Evolutionary conservation across 2,797 vertebrate genomes (phyloP).

Genomic region (Siniperca scherzeri): DNA sequence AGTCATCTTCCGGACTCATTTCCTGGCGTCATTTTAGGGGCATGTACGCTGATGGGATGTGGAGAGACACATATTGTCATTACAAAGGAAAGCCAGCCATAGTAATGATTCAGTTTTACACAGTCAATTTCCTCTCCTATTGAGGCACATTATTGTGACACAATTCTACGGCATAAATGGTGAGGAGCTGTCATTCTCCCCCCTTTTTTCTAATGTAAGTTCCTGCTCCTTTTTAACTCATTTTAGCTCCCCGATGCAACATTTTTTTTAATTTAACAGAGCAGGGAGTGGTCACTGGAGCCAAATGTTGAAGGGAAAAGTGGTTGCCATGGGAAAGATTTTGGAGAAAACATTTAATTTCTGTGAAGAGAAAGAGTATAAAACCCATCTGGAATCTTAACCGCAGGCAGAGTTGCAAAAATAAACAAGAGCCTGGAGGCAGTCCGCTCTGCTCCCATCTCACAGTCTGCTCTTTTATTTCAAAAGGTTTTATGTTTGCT

Average conservation of each 20-base stretch:
- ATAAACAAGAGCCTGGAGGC: slow-evolving; percentile 80
- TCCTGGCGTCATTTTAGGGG: slow-evolving; percentile 78
- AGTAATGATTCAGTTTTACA: slow-evolving; percentile 85
- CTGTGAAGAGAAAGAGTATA: slow-evolving; percentile 62
- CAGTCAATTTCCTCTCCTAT: slow-evolving; percentile 86
- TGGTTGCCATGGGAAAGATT: slow-evolving; percentile 70
- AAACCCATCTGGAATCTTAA: slow-evolving; percentile 75
- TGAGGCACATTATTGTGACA: slow-evolving; percentile 78
- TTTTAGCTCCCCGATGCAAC: slow-evolving; percentile 49
- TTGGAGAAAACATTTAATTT: slow-evolving; percentile 66
- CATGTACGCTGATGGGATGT: slow-evolving; percentile 81
- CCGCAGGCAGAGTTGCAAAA: slow-evolving; percentile 75
- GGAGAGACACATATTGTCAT: slow-evolving; percentile 83
- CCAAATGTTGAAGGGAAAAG: slow-evolving; percentile 49
- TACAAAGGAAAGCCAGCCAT: slow-evolving; percentile 83
- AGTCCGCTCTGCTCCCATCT: slow-evolving; percentile 62
- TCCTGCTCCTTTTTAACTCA: slow-evolving; percentile 36
- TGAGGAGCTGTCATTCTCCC: slow-evolving; percentile 52
- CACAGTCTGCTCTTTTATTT: slow-evolving; percentile 59
- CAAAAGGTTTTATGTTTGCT: slow-evolving; percentile 63
- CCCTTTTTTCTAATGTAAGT: slow-evolving; percentile 36
- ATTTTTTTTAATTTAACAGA: slow-evolving; percentile 61
- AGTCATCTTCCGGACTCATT: slow-evolving; percentile 85
- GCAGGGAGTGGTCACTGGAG: slow-evolving; percentile 54
- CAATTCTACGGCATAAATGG: slow-evolving; percentile 72